Percentiles rank a stretch among this genome's conserved stretches.
Conservation (phyloP, 2,888 invertebrate species). For the Pristionchus maxplancki region DNA sequence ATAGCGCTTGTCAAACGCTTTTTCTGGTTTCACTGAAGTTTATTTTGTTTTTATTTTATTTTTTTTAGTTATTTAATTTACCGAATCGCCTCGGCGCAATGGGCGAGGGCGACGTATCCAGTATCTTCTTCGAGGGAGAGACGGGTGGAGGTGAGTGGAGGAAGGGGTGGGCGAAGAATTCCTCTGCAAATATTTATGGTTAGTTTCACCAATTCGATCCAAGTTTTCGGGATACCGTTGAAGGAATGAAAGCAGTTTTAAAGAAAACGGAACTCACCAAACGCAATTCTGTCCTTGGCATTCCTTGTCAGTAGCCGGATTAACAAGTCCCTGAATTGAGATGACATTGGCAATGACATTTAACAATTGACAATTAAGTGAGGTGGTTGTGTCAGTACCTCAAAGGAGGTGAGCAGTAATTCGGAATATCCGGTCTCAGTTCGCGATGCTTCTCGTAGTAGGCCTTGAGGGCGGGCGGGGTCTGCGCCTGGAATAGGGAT, state of each 20-base stretch:
- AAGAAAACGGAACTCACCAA: conserved; percentile 81
- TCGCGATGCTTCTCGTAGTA: conserved; percentile 93
- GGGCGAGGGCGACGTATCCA: conserved; percentile 61
- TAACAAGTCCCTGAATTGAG: conserved; percentile 90
- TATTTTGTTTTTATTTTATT: neutral
- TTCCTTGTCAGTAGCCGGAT: conserved; percentile 88
- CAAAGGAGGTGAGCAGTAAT: conserved; percentile 92
- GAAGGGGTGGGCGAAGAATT: conserved; percentile 95
- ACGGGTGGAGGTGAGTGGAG: conserved; percentile 73
- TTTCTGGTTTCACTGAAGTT: too few relatives aligned
- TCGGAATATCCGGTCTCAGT: conserved; percentile 85
- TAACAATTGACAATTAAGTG: too few relatives aligned
- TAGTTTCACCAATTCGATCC: too few relatives aligned
- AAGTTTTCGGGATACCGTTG: too few relatives aligned
- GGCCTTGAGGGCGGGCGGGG: conserved; percentile 95
- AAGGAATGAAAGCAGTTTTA: neutral
- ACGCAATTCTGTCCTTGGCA: conserved; percentile 94
- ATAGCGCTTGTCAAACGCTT: too few relatives aligned
- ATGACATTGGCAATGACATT: too few relatives aligned
- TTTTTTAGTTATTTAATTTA: neutral
- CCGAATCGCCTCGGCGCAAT: conserved; percentile 53
- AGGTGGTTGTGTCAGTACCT: too few relatives aligned
- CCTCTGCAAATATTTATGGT: conserved; percentile 80
- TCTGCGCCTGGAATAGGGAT: conserved; percentile 88
- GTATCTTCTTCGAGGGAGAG: conserved; percentile 68